phyloP scores from a whole-genome alignment of 2,113 vertebrate species.

The Marmota flaviventris region DNA sequence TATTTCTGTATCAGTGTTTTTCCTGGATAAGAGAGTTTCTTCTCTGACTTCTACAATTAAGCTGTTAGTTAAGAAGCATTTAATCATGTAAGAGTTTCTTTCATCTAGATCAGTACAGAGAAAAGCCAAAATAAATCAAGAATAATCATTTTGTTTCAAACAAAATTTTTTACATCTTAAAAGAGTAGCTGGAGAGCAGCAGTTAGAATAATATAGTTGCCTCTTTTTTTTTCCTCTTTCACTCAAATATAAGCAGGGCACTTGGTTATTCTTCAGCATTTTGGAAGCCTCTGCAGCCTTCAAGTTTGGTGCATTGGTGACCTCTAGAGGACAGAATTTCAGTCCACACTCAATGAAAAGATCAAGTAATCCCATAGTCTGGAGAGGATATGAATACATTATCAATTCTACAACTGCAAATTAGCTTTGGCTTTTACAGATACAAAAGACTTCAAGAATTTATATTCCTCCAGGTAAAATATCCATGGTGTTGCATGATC shows the following conservation, averaged over 20 bases:
- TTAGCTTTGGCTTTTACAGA: not conserved
- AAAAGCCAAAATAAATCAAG: slow-evolving; percentile 26
- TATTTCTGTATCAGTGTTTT: not conserved
- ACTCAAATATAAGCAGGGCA: not conserved
- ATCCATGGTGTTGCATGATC: not conserved
- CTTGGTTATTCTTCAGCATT: not conserved
- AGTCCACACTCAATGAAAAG: not conserved
- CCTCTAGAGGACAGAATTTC: slow-evolving; percentile 84
- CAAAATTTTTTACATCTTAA: slow-evolving; percentile 21
- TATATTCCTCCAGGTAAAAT: not conserved
- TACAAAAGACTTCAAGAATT: not conserved
- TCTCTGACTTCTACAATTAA: slow-evolving; percentile 11
- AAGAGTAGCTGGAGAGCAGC: not conserved
- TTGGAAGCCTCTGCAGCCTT: not conserved
- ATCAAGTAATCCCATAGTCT: not conserved
- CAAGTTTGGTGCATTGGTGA: slow-evolving; percentile 73
- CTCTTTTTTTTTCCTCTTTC: slow-evolving; percentile 17
- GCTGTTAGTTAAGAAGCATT: not conserved
- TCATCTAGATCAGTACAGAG: not conserved
- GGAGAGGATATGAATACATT: not conserved
- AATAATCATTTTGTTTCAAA: slow-evolving; percentile 39
- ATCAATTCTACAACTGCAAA: not conserved
- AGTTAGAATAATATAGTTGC: not conserved
- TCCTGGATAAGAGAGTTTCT: not conserved
- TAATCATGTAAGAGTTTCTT: slow-evolving; percentile 14